Percentiles rank a stretch among this genome's conserved stretches.
phyloP scores from a whole-genome alignment of 1,140 invertebrate species.

The Periplaneta americana region DNA sequence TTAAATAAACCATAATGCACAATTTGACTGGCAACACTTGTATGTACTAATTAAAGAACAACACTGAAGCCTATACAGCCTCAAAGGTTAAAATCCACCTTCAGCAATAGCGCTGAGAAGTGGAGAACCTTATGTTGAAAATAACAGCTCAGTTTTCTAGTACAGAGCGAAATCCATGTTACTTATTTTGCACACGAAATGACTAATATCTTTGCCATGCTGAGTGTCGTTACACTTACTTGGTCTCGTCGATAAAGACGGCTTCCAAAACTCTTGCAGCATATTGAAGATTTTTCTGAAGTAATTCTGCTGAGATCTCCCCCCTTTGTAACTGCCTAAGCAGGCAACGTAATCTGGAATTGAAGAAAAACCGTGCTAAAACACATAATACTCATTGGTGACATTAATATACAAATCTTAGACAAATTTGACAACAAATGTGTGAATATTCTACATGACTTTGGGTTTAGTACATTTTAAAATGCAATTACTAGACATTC shows the following conservation, averaged over 20 bases:
- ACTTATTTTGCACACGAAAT: too few species aligned
- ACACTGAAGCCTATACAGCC: background rate
- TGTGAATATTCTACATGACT: too few species aligned
- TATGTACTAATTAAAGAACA: background rate
- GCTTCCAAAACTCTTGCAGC: constrained; percentile 81
- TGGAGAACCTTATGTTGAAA: background rate
- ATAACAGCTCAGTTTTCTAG: background rate
- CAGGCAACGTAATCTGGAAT: constrained; percentile 71
- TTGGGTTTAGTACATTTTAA: too few species aligned
- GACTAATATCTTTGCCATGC: too few species aligned
- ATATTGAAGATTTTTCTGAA: constrained; percentile 81
- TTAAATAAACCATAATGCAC: background rate
- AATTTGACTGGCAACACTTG: background rate
- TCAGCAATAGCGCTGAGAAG: background rate
- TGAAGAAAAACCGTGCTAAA: background rate
- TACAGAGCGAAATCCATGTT: constrained; percentile 6
- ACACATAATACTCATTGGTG: too few species aligned
- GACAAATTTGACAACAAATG: too few species aligned
- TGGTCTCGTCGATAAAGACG: constrained; percentile 83
- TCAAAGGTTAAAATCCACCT: background rate
- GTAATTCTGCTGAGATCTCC: constrained; percentile 73
- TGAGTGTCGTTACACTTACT: constrained; percentile 52
- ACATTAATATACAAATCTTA: too few species aligned
- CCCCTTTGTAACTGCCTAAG: constrained; percentile 73
- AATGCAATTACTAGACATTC: too few species aligned